A percentile compares a stretch with the other conserved stretches of the same genome.
Conservation (phyloP, 2,888 invertebrate genomes). For the Caenorhabditis imperialis region DNA sequence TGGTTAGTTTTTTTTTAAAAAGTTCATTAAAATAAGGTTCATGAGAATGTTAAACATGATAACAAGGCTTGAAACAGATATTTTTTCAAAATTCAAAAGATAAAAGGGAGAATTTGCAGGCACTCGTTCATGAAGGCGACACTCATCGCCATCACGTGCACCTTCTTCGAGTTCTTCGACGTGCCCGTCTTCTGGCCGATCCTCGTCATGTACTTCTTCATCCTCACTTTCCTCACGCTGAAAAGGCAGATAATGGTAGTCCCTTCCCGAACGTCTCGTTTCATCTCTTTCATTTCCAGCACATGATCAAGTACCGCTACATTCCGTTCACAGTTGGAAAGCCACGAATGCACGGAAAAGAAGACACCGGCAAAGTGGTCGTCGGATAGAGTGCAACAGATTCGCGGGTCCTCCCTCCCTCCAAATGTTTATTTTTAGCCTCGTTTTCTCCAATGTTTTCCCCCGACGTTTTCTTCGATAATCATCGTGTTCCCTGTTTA, state of each 20-base stretch:
- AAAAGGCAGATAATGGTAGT: conserved; percentile 99
- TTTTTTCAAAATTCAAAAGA: too few relatives aligned
- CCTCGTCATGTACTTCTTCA: conserved; percentile 99
- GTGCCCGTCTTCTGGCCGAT: conserved; percentile 99
- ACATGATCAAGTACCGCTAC: conserved; percentile 99
- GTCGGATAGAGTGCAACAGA: conserved; percentile 72
- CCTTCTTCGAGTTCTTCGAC: conserved; percentile 95
- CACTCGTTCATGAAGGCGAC: conserved; percentile 96
- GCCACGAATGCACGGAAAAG: conserved; percentile 86
- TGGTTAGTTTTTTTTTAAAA: conserved; percentile 63
- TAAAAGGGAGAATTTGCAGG: too few relatives aligned
- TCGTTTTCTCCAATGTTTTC: background rate
- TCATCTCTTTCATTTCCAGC: conserved; percentile 83
- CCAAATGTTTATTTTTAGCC: conserved; percentile 6
- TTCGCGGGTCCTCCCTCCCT: conserved; percentile 2
- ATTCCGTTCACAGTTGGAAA: conserved; percentile 98
- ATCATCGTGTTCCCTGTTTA: conserved; percentile 5
- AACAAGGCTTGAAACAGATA: too few relatives aligned
- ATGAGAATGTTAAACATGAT: too few relatives aligned
- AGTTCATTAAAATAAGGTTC: background rate
- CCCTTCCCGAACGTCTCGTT: too few relatives aligned
- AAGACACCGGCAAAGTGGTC: conserved; percentile 79
- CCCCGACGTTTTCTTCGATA: background rate
- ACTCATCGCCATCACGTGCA: conserved; percentile 89
- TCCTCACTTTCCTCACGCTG: conserved; percentile 98